A percentile compares a stretch with the other conserved stretches of the same genome.
These are phyloP conservation scores for Euphonia xanthogaster DNA, from an alignment of 2,797 vertebrate genomes.

Conservation along the genomic window DNA sequence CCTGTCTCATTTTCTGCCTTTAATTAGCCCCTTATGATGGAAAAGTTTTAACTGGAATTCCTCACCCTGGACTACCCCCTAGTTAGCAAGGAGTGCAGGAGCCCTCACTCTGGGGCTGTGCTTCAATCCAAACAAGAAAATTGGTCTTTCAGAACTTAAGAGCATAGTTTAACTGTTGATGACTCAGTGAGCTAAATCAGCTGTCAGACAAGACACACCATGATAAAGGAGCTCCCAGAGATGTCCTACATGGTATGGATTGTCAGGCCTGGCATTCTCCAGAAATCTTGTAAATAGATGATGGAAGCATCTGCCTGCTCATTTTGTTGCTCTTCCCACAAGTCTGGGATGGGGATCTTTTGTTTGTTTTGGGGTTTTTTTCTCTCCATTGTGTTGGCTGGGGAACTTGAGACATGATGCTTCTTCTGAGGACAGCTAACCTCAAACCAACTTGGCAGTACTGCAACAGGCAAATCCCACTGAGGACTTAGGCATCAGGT, in stretches of 20 bases:
- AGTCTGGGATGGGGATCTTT: not conserved
- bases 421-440: not conserved
- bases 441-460: not conserved
- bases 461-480: not conserved
- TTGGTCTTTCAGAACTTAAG: not conserved
- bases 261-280: not conserved
- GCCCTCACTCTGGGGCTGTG: not conserved
- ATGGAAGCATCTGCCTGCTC: rapidly evolving
- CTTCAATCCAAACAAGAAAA: not conserved
- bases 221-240: not conserved
- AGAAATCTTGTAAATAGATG: not conserved
- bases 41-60: not conserved
- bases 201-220: not conserved
- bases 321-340: not conserved
- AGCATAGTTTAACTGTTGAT: not conserved
- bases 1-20: not conserved
- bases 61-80: not conserved
- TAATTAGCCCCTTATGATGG: not conserved
- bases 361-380: not conserved
- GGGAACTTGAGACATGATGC: rapidly evolving
- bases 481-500: not conserved
- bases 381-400: not conserved
- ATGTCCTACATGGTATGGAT: rapidly evolving
- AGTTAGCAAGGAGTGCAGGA: not conserved
- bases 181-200: not conserved